These are phyloP conservation scores for Condylura cristata DNA, from an alignment of 2,113 vertebrate genomes.

Conservation along the genomic window DNA sequence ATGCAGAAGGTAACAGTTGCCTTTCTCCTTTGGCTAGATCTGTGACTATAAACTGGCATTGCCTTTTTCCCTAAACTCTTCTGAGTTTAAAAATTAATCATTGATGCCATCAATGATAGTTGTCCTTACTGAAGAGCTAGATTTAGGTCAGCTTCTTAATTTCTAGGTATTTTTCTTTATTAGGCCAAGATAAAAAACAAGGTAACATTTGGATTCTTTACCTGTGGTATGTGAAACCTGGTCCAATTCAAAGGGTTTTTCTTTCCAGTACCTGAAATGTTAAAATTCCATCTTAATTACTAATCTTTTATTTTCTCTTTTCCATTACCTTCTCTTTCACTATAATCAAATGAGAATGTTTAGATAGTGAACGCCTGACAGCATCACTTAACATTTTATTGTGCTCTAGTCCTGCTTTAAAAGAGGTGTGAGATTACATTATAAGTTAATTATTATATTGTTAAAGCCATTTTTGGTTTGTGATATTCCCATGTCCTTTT, in stretches of 20 bases:
- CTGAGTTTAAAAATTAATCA: background rate
- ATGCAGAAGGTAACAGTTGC: background rate
- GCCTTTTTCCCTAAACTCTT: background rate
- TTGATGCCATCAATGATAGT: background rate
- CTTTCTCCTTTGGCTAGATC: background rate
- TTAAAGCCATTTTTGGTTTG: conserved; percentile 7
- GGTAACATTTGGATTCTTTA: background rate
- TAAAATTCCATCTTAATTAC: background rate
- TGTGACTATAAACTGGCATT: background rate
- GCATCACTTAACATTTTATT: background rate
- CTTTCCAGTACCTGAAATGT: conserved; percentile 24
- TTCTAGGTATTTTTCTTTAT: background rate
- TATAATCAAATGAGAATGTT: background rate
- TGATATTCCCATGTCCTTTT: background rate
- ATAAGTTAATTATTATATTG: conserved; percentile 15
- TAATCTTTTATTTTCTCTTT: background rate
- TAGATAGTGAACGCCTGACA: background rate
- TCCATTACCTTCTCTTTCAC: background rate
- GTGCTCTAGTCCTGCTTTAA: background rate
- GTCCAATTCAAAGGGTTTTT: background rate
- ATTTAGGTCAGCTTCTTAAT: background rate
- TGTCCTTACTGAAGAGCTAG: background rate
- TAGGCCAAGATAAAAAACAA: background rate
- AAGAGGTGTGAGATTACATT: background rate
- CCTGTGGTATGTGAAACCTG: background rate